Percentiles rank a stretch among this genome's conserved stretches.
Conservation (phyloP, 2,888 invertebrate species). For the Andrena bucephala region DNA sequence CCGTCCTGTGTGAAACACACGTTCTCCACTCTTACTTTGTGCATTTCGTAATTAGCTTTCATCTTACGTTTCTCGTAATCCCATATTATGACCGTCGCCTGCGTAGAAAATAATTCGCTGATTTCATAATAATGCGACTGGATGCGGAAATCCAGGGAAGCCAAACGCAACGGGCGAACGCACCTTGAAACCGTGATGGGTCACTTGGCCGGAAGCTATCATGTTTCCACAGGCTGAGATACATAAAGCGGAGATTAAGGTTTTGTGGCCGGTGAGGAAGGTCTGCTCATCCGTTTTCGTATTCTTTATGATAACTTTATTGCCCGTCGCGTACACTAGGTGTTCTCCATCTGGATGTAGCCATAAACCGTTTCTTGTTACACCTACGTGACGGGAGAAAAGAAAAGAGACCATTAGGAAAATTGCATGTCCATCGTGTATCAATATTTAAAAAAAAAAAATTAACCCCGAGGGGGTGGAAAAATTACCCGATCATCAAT, state of each 20-base stretch:
- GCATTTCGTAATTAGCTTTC: conserved; percentile 91
- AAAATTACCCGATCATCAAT: too few relatives aligned
- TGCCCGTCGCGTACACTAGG: conserved; percentile 92
- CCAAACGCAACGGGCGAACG: not conserved
- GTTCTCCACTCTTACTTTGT: conserved; percentile 95
- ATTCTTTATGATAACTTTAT: conserved; percentile 91
- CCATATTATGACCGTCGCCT: conserved; percentile 94
- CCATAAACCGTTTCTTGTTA: conserved; percentile 87
- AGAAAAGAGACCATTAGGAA: not conserved
- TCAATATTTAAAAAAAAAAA: not conserved
- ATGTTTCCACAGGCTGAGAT: conserved; percentile 92
- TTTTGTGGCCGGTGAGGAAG: conserved; percentile 93
- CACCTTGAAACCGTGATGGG: conserved; percentile 95
- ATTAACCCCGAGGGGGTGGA: too few relatives aligned
- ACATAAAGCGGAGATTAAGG: conserved; percentile 91
- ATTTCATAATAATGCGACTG: not conserved
- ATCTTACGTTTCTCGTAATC: conserved; percentile 89
- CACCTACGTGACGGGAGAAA: conserved; percentile 60
- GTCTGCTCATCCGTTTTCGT: conserved; percentile 90
- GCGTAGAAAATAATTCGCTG: conserved; percentile 42
- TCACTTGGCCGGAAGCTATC: conserved; percentile 95
- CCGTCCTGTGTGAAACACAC: conserved; percentile 94
- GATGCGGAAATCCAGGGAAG: not conserved
- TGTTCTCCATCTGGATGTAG: conserved; percentile 91
- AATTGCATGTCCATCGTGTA: not conserved